A percentile compares a stretch with the other conserved stretches of the same genome.
Evolutionary conservation across 2,888 invertebrate species (phyloP).

Genomic region (Dicycla oo): DNA sequence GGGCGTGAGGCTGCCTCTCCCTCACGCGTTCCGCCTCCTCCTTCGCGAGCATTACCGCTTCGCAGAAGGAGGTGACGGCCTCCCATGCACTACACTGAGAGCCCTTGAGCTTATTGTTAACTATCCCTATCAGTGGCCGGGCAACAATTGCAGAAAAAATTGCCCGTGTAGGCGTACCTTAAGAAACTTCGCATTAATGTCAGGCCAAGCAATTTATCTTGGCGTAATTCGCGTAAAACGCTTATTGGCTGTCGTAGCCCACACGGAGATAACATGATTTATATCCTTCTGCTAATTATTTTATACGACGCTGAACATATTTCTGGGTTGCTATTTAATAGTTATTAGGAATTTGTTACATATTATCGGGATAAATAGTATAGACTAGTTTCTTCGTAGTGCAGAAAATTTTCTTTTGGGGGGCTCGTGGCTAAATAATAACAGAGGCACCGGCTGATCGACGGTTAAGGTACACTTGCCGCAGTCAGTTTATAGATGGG

Average conservation of each 20-base stretch:
- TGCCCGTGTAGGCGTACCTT: slow-evolving; percentile 4
- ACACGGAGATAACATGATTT: slow-evolving; percentile 82
- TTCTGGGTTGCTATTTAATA: slow-evolving; percentile 58
- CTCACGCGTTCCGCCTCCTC: no score
- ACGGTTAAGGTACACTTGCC: no score
- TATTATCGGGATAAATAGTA: slow-evolving; percentile 22
- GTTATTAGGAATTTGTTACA: slow-evolving; percentile 36
- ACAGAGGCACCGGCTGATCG: no score
- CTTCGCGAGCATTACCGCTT: no score
- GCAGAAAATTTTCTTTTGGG: neutral
- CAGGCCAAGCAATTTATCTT: slow-evolving; percentile 85
- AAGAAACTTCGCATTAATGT: slow-evolving; percentile 85
- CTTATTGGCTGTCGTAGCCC: slow-evolving; percentile 86
- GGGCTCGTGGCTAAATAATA: no score
- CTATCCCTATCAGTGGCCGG: neutral
- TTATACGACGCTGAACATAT: slow-evolving; percentile 66
- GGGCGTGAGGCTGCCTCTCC: no score
- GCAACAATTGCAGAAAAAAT: neutral
- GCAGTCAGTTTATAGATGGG: no score
- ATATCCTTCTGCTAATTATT: slow-evolving; percentile 76
- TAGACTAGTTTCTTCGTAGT: neutral
- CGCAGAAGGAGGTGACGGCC: no score
- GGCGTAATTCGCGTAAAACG: slow-evolving; percentile 85
- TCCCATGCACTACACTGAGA: no score
- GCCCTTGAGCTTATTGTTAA: neutral